Base-by-base conservation (phyloP, 2,888 invertebrate genomes). In the Rhamnusium bicolor region DNA sequence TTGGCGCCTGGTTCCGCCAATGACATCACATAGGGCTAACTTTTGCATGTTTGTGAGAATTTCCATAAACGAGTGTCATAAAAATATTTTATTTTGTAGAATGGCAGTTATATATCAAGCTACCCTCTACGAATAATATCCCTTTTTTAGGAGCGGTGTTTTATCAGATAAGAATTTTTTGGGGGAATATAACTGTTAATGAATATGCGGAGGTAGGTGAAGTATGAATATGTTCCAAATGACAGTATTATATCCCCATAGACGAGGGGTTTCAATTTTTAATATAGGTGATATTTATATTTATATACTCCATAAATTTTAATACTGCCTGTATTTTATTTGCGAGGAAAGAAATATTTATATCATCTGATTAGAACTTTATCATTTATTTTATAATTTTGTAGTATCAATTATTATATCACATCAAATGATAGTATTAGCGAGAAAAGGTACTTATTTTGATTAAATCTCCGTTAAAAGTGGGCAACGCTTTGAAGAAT, bases 31-130 rank as follows among this genome's bases (percentile, higher is more conserved):
- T 24, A 24, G 63, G 68, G 54, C 66, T 21, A 56, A 68, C 62
- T 78, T 81, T 83, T 79, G 85, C 84, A 84, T 84, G 84, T 83
- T 75, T 72, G 69, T 69, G 74, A 79, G 81, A 82, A 85, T 84
- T 85, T 84, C 82, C 84, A 84, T 85, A 84, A 85, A 83, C 76
- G 80, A 80, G 81, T 82, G 82, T 83, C 83, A 84, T 85, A 85
- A 85, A 86, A 86, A 84, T 85, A 84, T 86, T 85, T 85, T 84
- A 84, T 84, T 84, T 82, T 84, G 80, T 84, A 82, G 82, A 84
- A 84, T 83, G 75, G 77, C 80, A 77, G 83, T 83, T 83, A 83
- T 85, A 84, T 85, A 85, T 84, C 84, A 84, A 82, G 75, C 82
- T 80, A 83, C 82, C 85, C 85, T 81, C 79, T 73, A 77, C 80